Base-by-base conservation (phyloP, 1,140 invertebrate species). In the Calosoma granatense region DNA sequence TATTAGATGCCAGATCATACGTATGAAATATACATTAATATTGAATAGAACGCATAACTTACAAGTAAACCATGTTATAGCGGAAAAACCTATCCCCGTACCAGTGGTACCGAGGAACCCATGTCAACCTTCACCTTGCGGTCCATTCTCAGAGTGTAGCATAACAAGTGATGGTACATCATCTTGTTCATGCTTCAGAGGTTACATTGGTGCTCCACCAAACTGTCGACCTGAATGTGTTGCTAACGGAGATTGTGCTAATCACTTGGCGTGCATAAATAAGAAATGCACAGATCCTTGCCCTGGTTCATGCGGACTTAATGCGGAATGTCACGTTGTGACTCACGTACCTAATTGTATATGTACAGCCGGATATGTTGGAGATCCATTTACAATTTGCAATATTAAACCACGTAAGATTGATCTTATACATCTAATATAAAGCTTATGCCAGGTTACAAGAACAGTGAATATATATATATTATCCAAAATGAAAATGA, bases 91-190 rank as follows among this genome's bases (percentile, higher is more conserved):
- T 12, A 39, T 55, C 59, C 20, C 23, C 12, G 30, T 54, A 52
- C 56, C 59, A 30, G 59, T 64, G n/a, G 63, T 59, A 57, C 61
- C 71, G 3, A 47, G 52, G 54, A 78, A 85, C 62, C 84, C 85
- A 0, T 92, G 89, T 64, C 71, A 78, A 39, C 86, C 86, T 1
- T 83, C 84, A 9, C 87, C 87, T 1, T 92, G 88, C 65, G 88
- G 88, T 4, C 76, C 83, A 0, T 87, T 90, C 64, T 82, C 85
- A 23, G 70, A 83, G 62, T 91, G 88, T 64, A 74, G 79, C 55
- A 76, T 78, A 17, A 76, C 74, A 4, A 56, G 62, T 21, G 74
- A 77, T 21, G 77, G 75, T 12, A 76, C 75, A 22, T 76, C 79
- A 1, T 73, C 78, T 23, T 88, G 85, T 65, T 76, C 77, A 1